These are phyloP conservation scores for Potamilus streckersoni DNA, from an alignment of 1,140 invertebrate species.

Conservation along the genomic window DNA sequence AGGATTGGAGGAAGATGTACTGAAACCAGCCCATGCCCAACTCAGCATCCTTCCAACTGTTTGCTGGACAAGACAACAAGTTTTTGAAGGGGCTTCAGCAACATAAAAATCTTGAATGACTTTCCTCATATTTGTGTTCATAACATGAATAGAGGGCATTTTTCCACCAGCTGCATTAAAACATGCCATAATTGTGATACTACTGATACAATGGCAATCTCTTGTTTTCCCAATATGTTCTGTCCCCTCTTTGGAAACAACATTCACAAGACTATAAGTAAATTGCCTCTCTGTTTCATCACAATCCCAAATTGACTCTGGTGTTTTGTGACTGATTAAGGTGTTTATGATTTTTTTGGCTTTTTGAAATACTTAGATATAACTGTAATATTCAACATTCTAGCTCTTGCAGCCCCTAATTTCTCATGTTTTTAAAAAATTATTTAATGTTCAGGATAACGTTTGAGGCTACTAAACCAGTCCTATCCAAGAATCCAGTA, in stretches of 20 bases:
- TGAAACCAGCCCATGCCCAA: constrained; percentile 32
- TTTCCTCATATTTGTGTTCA: constrained; percentile 24
- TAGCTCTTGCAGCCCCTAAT: background rate
- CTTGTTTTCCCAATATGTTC: constrained; percentile 6
- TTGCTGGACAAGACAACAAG: background rate
- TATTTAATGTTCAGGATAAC: too few species aligned
- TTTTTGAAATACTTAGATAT: constrained; percentile 19
- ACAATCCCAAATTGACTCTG: constrained; percentile 24
- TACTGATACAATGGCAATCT: background rate
- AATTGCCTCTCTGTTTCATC: constrained; percentile 13
- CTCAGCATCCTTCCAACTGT: constrained; percentile 26
- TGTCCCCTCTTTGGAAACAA: constrained; percentile 11
- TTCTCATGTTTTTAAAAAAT: background rate
- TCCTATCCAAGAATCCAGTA: too few species aligned
- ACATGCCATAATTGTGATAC: constrained; percentile 20
- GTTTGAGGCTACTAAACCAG: too few species aligned
- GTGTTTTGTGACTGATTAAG: constrained; percentile 11
- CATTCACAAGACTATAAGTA: constrained; percentile 8
- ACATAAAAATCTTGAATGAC: background rate
- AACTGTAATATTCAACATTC: constrained; percentile 22
- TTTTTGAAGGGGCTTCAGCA: background rate
- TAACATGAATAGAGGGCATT: constrained; percentile 23
- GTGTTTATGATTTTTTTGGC: background rate
- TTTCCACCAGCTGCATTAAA: constrained; percentile 18
- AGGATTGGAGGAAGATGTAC: constrained; percentile 33